Evolutionary conservation across 2,113 vertebrate genomes (phyloP), one percentile per base, ranked within the genome.

Genomic region (Rhineura floridana): DNA sequence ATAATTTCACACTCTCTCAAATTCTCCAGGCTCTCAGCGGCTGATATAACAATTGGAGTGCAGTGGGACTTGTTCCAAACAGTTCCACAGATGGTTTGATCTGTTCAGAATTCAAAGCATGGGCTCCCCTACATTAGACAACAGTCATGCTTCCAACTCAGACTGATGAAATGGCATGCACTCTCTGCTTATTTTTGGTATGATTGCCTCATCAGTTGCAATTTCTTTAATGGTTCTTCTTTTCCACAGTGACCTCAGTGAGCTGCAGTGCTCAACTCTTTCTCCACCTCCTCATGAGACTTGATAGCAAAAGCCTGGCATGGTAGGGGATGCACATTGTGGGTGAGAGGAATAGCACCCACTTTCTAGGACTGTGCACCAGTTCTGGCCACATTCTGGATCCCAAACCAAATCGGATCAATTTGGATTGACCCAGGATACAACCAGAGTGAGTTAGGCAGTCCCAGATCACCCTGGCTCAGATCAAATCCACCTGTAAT

Each of bases 161-260:
- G 30, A 67, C 50, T 42, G 63, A 85, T 65, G 86, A 90, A 86
- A 90, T 67, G 70, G 13, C 70, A 76, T 67, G 36, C 36, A 10
- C 39, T 82, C 52, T 67, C 28, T 42, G 46, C 59, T 75, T 81
- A 82, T 75, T 44, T 89, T 81, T 75, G 76, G 69, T 82, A 55
- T 79, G 63, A 89, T 84, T 79, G 75, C 63, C 50, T 89, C 81
- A 77, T 83, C 81, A 77, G 72, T 77, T 77, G n/a, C 81, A 77
- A 83, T 83, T 59, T 88, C 44, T 77, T 83, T 77, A 83, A 88
- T 83, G 81, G 70, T 63, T 83, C 48, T 69, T 69, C 69, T 88
- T 83, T 67, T 77, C 81, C 77, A n/a, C 48, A 39, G 8, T 83
- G 81, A 88, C 72, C 59, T 83, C 87, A 83, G 25, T 25, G 33